phyloP scores from a whole-genome alignment of 2,888 invertebrate species.

The Nomada goodeniana region DNA sequence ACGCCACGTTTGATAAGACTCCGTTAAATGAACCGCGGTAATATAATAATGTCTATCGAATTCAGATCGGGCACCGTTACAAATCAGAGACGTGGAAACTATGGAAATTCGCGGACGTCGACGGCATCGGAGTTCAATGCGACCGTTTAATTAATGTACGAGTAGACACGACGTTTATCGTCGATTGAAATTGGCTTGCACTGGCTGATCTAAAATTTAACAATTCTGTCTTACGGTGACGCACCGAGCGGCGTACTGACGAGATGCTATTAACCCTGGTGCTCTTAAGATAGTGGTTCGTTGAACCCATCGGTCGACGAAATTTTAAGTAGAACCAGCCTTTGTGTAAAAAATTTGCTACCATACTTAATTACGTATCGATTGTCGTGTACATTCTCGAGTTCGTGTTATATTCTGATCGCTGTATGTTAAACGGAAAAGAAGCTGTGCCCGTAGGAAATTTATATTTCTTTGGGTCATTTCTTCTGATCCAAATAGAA shows the following conservation, averaged over 20 bases:
- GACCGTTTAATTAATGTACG: conserved; percentile 42
- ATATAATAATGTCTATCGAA: conserved; percentile 41
- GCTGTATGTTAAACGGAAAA: too few relatives aligned
- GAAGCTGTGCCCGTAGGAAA: too few relatives aligned
- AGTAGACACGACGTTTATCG: neutral
- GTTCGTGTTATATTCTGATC: too few relatives aligned
- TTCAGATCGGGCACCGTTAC: conserved; percentile 29
- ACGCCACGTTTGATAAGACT: conserved; percentile 21
- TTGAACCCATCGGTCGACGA: too few relatives aligned
- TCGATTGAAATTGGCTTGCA: conserved; percentile 19
- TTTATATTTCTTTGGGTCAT: too few relatives aligned
- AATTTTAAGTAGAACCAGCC: too few relatives aligned
- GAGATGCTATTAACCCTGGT: too few relatives aligned
- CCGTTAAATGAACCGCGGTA: conserved; percentile 52
- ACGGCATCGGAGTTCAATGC: neutral
- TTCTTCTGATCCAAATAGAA: too few relatives aligned
- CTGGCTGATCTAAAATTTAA: conserved; percentile 27
- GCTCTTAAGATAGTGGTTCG: too few relatives aligned
- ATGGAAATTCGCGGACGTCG: conserved; percentile 33
- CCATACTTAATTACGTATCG: too few relatives aligned
- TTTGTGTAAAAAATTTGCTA: too few relatives aligned
- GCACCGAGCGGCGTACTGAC: neutral
- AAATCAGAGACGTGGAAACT: conserved; percentile 20
- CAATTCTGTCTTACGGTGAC: neutral
- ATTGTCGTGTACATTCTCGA: too few relatives aligned